Conservation (phyloP, 2,888 invertebrate genomes). For the Tinea pellionella region DNA sequence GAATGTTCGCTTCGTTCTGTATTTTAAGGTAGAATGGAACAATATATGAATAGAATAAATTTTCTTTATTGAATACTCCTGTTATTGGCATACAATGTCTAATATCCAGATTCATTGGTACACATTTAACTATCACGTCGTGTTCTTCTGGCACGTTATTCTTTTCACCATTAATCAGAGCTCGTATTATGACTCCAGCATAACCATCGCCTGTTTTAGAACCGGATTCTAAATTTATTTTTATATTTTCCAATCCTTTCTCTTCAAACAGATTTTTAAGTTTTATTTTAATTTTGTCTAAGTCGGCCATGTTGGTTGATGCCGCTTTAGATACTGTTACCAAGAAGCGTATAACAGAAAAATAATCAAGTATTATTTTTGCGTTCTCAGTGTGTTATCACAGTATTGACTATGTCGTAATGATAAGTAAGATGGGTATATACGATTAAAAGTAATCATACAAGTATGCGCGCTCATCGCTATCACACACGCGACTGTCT, state of each 20-base stretch:
- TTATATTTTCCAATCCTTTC: conserved; percentile 1
- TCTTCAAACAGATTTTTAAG: neutral
- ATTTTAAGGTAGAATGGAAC: conserved; percentile 6
- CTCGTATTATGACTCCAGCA: neutral
- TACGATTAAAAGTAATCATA: too few species aligned
- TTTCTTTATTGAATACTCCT: conserved; percentile 7
- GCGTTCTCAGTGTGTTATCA: too few species aligned
- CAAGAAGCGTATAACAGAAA: too few species aligned
- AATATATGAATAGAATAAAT: conserved; percentile 7
- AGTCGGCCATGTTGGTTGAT: neutral
- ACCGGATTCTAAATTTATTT: conserved; percentile 4
- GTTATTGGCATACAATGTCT: neutral
- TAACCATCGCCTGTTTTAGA: conserved; percentile 12
- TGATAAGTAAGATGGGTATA: too few species aligned
- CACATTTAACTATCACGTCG: conserved; percentile 11
- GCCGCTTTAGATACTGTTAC: neutral
- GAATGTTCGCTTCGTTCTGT: neutral
- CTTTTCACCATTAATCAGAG: neutral
- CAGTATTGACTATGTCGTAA: too few species aligned
- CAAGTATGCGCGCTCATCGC: too few species aligned
- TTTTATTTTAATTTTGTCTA: neutral
- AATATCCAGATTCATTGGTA: neutral
- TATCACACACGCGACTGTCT: too few species aligned
- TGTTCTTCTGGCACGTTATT: neutral
- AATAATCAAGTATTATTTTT: too few species aligned